phyloP scores from a whole-genome alignment of 2,888 invertebrate genomes.

The Nymphalis polychloros region DNA sequence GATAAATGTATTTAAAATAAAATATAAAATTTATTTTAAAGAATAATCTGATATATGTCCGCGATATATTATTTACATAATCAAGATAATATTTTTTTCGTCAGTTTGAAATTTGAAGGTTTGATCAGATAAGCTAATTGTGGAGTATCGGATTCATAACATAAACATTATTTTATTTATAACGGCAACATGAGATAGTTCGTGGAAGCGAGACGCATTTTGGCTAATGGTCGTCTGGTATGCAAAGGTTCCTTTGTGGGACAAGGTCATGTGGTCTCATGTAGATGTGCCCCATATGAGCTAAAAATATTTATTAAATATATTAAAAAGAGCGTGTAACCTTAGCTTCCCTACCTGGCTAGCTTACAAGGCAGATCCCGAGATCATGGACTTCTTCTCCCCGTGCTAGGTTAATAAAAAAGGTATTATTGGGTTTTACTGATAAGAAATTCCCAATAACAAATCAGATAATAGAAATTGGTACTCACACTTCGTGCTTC shows the following conservation, averaged over 20 bases:
- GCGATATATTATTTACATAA: constrained; percentile 12
- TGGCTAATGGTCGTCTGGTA: constrained; percentile 34
- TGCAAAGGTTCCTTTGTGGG: constrained; percentile 21
- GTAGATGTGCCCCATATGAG: neutral
- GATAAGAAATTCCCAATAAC: too few species aligned
- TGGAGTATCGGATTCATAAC: constrained; percentile 25
- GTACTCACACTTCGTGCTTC: too few species aligned
- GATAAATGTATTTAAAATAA: neutral
- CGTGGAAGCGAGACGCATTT: constrained; percentile 34
- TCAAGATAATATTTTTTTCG: neutral
- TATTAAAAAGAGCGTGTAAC: too few species aligned
- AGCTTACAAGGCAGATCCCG: too few species aligned
- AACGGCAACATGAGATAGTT: constrained; percentile 32
- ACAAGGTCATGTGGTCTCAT: constrained; percentile 15
- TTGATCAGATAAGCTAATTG: constrained; percentile 27
- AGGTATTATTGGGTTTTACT: too few species aligned
- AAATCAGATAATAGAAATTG: too few species aligned
- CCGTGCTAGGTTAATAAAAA: too few species aligned
- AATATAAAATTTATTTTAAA: too few species aligned
- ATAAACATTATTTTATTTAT: constrained; percentile 15
- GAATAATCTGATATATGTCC: neutral
- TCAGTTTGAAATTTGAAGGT: constrained; percentile 5
- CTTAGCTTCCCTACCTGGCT: too few species aligned
- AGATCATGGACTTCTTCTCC: too few species aligned
- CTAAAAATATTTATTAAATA: too few species aligned